Conservation (phyloP, 2,888 invertebrate species). For the Sinopyrophorus schimmeli region DNA sequence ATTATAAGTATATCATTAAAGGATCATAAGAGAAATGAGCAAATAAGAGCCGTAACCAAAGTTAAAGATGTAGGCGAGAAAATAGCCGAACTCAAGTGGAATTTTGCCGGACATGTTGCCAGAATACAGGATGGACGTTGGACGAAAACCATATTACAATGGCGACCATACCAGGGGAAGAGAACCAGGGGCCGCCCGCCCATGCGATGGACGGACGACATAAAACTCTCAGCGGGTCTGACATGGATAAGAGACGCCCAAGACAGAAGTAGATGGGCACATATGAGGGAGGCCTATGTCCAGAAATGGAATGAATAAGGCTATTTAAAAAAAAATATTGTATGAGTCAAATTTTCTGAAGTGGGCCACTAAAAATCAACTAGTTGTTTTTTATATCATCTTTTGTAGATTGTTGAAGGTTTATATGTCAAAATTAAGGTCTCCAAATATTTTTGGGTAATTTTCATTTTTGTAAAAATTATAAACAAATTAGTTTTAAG, state of each 20-base stretch:
- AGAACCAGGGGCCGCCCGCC: background rate
- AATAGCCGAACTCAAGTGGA: conserved; percentile 3
- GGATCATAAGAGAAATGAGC: background rate
- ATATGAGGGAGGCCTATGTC: conserved; percentile 3
- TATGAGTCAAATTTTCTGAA: too few species aligned
- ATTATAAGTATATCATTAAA: background rate
- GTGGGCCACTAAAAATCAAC: too few species aligned
- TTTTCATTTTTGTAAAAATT: too few species aligned
- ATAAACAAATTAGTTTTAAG: too few species aligned
- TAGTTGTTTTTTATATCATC: too few species aligned
- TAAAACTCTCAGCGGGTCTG: background rate
- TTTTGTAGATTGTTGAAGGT: too few species aligned
- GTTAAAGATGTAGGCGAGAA: background rate
- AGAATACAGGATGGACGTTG: background rate
- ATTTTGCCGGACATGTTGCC: conserved; percentile 1
- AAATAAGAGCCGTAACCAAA: background rate
- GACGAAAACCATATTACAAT: background rate
- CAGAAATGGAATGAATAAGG: too few species aligned
- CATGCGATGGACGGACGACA: background rate
- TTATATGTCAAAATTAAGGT: too few species aligned
- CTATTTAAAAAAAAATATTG: too few species aligned
- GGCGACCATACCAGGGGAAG: background rate
- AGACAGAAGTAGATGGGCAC: background rate
- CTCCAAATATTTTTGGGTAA: too few species aligned
- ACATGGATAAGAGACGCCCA: background rate